Conservation (phyloP, 30 jellyfish, hydroid and myxozoan species). For the Aurelia sp. region DNA sequence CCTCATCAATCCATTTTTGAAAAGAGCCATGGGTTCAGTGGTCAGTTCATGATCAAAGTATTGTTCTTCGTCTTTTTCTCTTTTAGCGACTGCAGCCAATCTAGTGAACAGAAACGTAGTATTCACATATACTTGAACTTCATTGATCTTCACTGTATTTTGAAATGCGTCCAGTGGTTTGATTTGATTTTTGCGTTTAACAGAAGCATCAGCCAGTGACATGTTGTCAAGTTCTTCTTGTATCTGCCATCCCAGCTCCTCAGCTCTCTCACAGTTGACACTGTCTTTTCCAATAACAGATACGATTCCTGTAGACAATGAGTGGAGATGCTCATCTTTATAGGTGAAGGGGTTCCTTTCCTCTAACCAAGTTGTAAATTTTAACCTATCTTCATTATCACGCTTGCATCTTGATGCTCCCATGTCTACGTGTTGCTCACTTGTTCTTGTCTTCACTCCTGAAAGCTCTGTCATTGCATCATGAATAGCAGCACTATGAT, state of each 20-base stretch:
- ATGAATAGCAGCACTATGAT: slow-evolving; percentile 53
- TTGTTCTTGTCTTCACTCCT: slow-evolving; percentile 30
- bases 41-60: slow-evolving; percentile 67
- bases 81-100: slow-evolving; percentile 49
- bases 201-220: slow-evolving; percentile 36
- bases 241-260: slow-evolving; percentile 35
- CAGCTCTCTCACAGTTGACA: slow-evolving; percentile 72
- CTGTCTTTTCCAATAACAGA: slow-evolving; percentile 45
- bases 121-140: slow-evolving; percentile 50
- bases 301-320: slow-evolving; percentile 45
- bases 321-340: slow-evolving; percentile 25
- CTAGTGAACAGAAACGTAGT: slow-evolving; percentile 69
- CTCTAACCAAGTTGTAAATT: slow-evolving; percentile 40
- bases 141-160: slow-evolving; percentile 34
- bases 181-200: slow-evolving; percentile 38
- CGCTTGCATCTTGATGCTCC: slow-evolving; percentile 37
- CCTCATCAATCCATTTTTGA: slow-evolving; percentile 52
- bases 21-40: slow-evolving; percentile 20
- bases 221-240: slow-evolving; percentile 53
- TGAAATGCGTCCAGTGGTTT: slow-evolving; percentile 16
- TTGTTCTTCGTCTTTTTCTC: slow-evolving; percentile 45
- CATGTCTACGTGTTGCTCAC: slow-evolving; percentile 71
- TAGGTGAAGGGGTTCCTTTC: slow-evolving; percentile 34
- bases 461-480: slow-evolving; percentile 63
- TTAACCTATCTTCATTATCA: slow-evolving; percentile 48